Conservation (phyloP, 2,113 vertebrate species). For the Malurus alboscapulatus region DNA sequence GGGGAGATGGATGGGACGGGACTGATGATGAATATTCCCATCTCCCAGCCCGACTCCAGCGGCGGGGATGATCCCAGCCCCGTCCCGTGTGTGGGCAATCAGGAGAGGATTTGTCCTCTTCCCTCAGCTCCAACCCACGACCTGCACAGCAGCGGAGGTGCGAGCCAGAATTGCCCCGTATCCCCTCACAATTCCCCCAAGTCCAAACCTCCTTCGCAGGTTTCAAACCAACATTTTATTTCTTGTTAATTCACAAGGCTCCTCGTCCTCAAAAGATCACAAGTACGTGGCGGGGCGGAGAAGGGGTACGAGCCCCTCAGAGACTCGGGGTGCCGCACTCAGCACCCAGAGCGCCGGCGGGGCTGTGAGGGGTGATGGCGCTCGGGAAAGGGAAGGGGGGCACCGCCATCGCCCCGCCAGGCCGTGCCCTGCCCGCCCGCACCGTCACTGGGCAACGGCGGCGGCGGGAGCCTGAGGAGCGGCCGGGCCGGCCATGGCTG, state of each 20-base stretch:
- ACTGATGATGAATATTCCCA: background rate
- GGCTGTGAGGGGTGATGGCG: background rate
- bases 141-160: accelerated
- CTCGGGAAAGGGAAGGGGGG: accelerated
- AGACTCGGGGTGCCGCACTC: background rate
- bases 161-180: background rate
- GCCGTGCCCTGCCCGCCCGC: background rate
- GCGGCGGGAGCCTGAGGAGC: background rate
- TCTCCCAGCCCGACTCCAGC: background rate
- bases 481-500: background rate
- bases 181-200: accelerated
- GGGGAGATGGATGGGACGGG: background rate
- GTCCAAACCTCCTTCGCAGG: background rate
- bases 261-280: background rate
- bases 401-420: background rate
- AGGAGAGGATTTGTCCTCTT: background rate
- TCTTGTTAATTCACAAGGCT: background rate
- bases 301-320: background rate
- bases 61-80: background rate
- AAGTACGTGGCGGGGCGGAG: background rate
- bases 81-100: background rate
- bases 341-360: no score
- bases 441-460: background rate
- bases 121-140: background rate
- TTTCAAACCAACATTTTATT: background rate